Evolutionary conservation across 2,113 vertebrate genomes (phyloP).

Genomic region (Lamprologus sp.): DNA sequence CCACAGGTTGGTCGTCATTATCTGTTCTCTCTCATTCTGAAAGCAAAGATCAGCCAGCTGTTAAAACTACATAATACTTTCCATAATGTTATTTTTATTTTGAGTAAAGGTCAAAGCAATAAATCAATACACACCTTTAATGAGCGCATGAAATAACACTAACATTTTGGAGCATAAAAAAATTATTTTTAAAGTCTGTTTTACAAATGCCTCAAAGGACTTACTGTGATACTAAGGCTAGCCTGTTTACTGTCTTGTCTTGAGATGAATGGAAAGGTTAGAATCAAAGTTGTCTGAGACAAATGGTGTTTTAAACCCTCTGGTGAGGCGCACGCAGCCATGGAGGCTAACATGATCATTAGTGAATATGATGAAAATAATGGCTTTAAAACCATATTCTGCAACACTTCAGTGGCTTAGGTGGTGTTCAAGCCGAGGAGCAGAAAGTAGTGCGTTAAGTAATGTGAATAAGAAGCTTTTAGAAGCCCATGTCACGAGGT

Average conservation of each 20-base stretch:
- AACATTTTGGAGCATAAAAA: not conserved
- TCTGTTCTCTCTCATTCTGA: slow-evolving; percentile 78
- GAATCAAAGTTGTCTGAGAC: not conserved
- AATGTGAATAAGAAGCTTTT: not conserved
- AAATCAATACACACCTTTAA: not conserved
- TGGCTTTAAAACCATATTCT: not conserved
- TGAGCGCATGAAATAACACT: not conserved
- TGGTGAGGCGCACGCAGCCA: not conserved
- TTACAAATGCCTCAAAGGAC: not conserved
- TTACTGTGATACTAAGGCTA: not conserved
- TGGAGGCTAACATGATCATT: not conserved
- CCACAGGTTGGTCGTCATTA: slow-evolving; percentile 79
- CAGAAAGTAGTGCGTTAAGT: not conserved
- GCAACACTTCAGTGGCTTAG: not conserved
- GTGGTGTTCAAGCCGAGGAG: not conserved
- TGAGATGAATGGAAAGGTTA: not conserved
- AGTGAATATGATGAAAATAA: not conserved
- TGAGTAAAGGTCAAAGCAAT: not conserved
- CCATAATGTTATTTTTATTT: not conserved
- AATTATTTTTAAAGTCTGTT: fast-evolving
- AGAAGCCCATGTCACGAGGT: not conserved
- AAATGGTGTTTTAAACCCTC: not conserved
- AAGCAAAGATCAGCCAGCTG: not conserved
- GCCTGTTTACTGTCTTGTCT: not conserved
- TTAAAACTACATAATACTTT: not conserved